Percentiles rank a stretch among this genome's conserved stretches.
Conservation (phyloP, 2,797 vertebrate species). For the Semotilus atromaculatus region DNA sequence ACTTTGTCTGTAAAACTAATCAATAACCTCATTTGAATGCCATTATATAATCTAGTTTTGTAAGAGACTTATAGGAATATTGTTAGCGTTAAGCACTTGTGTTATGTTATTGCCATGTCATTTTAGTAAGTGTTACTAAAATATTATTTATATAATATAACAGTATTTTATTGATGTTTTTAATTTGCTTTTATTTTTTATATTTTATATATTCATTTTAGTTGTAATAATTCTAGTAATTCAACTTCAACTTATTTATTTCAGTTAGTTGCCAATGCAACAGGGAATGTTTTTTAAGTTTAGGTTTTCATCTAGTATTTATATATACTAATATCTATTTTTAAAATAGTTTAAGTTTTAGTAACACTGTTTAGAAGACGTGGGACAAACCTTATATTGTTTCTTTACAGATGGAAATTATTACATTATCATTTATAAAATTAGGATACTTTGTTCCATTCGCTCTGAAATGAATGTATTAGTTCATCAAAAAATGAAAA, state of each 20-base stretch:
- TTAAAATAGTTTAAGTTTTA: background rate
- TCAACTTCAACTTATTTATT: background rate
- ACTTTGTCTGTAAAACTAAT: background rate
- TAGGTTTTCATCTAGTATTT: background rate
- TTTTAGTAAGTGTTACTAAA: background rate
- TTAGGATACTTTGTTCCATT: background rate
- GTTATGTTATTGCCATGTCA: background rate
- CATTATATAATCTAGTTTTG: background rate
- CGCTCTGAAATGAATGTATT: background rate
- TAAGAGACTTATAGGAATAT: background rate
- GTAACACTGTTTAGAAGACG: background rate
- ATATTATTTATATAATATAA: background rate
- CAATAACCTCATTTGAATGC: background rate
- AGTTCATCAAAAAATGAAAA: background rate
- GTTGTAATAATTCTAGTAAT: background rate
- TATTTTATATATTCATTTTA: background rate
- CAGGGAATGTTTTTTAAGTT: background rate
- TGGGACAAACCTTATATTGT: background rate
- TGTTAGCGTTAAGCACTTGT: background rate
- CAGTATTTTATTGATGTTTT: background rate
- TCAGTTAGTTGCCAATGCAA: background rate
- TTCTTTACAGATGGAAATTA: background rate
- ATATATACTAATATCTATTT: background rate
- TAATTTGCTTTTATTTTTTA: background rate
- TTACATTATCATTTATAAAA: background rate